Percentiles rank a stretch among this genome's conserved stretches.
phyloP scores from a whole-genome alignment of 2,797 vertebrate species.

The Florisuga fusca region DNA sequence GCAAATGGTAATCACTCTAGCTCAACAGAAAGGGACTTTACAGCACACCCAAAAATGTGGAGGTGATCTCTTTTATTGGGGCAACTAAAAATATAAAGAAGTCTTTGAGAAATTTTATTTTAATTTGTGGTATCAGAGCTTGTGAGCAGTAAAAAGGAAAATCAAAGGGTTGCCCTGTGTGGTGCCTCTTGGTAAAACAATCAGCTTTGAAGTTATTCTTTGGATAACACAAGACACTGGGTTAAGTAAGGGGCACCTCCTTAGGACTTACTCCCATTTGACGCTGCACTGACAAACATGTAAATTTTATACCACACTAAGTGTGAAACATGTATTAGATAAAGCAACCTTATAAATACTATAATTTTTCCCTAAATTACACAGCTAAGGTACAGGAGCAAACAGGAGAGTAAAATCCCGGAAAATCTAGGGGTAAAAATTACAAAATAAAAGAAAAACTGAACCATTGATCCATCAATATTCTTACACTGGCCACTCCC shows the following conservation, averaged over 20 bases:
- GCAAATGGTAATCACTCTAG: slow-evolving; percentile 32
- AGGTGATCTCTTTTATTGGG: slow-evolving; percentile 65
- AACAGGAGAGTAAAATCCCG: background rate
- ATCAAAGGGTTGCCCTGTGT: slow-evolving; percentile 70
- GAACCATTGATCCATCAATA: background rate
- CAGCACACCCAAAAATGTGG: slow-evolving; percentile 10
- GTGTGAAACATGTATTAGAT: slow-evolving; percentile 40
- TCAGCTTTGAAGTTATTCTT: slow-evolving; percentile 79
- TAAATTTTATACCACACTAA: slow-evolving; percentile 53
- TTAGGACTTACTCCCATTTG: slow-evolving; percentile 65
- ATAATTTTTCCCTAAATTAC: background rate
- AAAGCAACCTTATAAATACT: background rate
- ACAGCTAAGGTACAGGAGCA: background rate
- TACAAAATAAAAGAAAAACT: background rate
- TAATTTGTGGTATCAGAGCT: slow-evolving; percentile 67
- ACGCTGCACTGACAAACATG: slow-evolving; percentile 47
- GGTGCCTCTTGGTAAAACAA: slow-evolving; percentile 73
- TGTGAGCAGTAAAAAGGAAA: slow-evolving; percentile 66
- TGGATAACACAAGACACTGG: slow-evolving; percentile 70
- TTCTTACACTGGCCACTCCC: background rate
- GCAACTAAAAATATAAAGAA: slow-evolving; percentile 58
- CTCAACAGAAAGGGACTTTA: slow-evolving; percentile 46
- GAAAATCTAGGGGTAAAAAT: background rate
- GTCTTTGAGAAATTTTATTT: slow-evolving; percentile 68
- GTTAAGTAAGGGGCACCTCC: slow-evolving; percentile 51